These are phyloP conservation scores for Noctilio leporinus DNA, from an alignment of 2,113 vertebrate genomes.

Conservation along the genomic window DNA sequence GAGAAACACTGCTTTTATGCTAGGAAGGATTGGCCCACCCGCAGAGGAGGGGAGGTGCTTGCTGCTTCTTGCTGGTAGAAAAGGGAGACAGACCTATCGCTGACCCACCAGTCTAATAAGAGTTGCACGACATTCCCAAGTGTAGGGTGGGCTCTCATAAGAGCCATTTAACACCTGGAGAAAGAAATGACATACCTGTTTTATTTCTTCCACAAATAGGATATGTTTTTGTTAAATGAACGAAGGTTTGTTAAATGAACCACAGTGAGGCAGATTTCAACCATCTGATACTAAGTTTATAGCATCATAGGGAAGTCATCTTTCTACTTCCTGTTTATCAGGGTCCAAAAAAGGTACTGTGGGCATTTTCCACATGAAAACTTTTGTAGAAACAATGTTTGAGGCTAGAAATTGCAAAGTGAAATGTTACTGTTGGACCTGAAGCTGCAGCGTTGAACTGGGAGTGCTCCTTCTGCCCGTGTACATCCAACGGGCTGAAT, in stretches of 20 bases:
- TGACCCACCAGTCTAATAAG: neutral
- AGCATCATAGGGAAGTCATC: neutral
- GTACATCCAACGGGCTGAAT: too few species aligned
- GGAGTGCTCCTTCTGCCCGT: rapidly evolving
- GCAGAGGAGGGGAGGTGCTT: too few species aligned
- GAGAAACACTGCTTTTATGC: neutral
- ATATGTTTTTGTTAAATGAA: neutral
- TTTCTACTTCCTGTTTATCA: neutral
- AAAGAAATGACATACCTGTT: neutral
- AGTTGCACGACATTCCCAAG: neutral
- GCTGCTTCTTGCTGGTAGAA: neutral
- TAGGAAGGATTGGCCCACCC: neutral
- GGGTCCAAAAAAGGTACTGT: neutral
- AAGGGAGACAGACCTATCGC: neutral
- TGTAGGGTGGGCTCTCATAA: neutral
- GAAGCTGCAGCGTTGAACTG: neutral
- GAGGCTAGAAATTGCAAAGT: neutral
- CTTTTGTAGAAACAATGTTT: neutral
- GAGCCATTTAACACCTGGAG: neutral
- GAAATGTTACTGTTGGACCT: neutral
- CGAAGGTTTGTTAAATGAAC: neutral
- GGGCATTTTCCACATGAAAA: neutral
- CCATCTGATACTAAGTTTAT: neutral
- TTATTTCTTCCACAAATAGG: neutral
- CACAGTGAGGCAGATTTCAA: neutral